These are phyloP conservation scores for Morpho achilles DNA, from an alignment of 2,888 invertebrate genomes.

Conservation along the genomic window DNA sequence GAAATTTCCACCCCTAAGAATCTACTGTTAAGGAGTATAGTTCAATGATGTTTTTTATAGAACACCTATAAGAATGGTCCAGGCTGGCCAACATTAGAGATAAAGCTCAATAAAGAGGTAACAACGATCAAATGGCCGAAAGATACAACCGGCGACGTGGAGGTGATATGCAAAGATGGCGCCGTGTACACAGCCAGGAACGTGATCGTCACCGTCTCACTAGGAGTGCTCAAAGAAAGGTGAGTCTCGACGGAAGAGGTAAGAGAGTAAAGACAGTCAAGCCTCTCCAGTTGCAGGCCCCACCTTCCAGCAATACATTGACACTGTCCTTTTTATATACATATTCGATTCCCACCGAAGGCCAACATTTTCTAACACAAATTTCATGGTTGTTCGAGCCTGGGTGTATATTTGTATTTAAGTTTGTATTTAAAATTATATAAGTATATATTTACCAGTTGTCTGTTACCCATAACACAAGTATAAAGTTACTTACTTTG, in stretches of 20 bases:
- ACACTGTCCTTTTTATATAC: not conserved
- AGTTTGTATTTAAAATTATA: too few relatives aligned
- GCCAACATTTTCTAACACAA: too few relatives aligned
- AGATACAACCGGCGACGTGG: constrained; percentile 40
- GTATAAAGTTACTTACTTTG: not conserved
- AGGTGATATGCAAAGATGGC: constrained; percentile 72
- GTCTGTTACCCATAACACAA: too few relatives aligned
- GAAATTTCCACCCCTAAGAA: too few relatives aligned
- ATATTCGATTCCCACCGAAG: too few relatives aligned
- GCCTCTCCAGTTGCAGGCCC: not conserved
- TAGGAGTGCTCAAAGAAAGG: constrained; percentile 83
- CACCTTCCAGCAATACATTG: not conserved
- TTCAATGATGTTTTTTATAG: constrained; percentile 34
- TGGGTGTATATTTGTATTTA: too few relatives aligned
- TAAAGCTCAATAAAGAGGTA: constrained; percentile 50
- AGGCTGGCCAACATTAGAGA: constrained; percentile 44
- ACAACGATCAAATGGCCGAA: constrained; percentile 43
- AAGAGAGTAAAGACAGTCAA: not conserved
- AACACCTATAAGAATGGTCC: constrained; percentile 54
- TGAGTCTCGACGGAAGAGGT: constrained; percentile 26
- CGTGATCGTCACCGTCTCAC: constrained; percentile 83
- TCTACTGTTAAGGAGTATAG: not conserved
- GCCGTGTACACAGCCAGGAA: constrained; percentile 75
- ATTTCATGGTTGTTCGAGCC: too few relatives aligned
- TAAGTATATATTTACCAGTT: too few relatives aligned